A percentile compares a stretch with the other conserved stretches of the same genome.
Conservation (phyloP, 2,888 invertebrate genomes). For the Mycalesis mineus region DNA sequence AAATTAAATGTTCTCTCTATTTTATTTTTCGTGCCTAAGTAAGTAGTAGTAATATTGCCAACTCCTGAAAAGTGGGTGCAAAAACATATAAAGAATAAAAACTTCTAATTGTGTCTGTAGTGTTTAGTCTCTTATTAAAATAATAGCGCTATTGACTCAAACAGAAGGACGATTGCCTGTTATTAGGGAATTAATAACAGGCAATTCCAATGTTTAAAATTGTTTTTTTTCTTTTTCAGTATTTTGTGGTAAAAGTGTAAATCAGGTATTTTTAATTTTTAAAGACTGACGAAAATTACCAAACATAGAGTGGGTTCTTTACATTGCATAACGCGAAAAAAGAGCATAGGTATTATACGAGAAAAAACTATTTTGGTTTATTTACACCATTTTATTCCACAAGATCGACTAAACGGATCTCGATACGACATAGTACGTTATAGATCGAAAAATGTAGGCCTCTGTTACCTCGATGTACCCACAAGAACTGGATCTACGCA, state of each 20-base stretch:
- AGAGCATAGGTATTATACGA: no score
- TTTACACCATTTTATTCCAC: no score
- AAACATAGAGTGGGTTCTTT: background rate
- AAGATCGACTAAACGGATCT: no score
- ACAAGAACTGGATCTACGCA: no score
- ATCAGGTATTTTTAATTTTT: background rate
- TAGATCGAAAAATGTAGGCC: no score
- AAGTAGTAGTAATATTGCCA: background rate
- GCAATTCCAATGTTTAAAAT: constrained; percentile 39
- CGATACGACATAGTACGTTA: no score
- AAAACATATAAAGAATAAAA: constrained; percentile 29
- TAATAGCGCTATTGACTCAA: constrained; percentile 64
- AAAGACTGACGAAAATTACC: background rate
- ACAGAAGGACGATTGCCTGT: constrained; percentile 33
- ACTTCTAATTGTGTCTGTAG: constrained; percentile 43
- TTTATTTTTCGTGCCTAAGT: background rate
- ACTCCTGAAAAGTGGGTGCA: background rate
- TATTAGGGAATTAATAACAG: constrained; percentile 44
- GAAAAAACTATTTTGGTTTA: no score
- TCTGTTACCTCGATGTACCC: no score
- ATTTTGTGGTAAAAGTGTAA: no score
- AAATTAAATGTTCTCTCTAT: background rate
- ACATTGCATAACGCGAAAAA: background rate
- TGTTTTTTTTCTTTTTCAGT: background rate
- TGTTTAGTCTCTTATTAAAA: constrained; percentile 47